These are phyloP conservation scores for Solea solea DNA, from an alignment of 2,113 vertebrate genomes.

Conservation along the genomic window DNA sequence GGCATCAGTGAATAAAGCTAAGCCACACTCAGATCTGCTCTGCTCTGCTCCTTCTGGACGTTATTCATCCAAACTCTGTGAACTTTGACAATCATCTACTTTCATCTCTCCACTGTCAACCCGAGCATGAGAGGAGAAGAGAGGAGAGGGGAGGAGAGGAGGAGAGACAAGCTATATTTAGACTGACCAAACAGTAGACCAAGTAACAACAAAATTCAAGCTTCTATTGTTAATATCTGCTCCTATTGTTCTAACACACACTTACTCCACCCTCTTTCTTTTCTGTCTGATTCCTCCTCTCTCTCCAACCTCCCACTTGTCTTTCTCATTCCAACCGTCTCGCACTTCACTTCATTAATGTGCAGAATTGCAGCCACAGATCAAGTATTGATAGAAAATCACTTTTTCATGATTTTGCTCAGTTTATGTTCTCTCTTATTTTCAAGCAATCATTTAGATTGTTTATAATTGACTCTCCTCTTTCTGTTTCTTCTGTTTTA, in stretches of 20 bases:
- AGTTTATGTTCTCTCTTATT: neutral
- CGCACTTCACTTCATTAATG: no score
- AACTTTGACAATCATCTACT: conserved; percentile 68
- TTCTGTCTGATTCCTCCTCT: neutral
- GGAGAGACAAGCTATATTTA: conserved; percentile 70
- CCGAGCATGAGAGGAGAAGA: conserved; percentile 36
- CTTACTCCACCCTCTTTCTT: conserved; percentile 3
- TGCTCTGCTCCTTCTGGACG: conserved; percentile 59
- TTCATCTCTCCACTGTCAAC: conserved; percentile 46
- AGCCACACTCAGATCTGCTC: conserved; percentile 58
- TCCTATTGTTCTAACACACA: conserved; percentile 27
- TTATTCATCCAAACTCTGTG: conserved; percentile 70
- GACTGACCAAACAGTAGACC: conserved; percentile 48
- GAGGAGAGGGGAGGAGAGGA: conserved; percentile 9
- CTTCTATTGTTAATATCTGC: conserved; percentile 42
- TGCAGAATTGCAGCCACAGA: no score
- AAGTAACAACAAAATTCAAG: conserved; percentile 38
- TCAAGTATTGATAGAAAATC: neutral
- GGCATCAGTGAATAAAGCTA: conserved; percentile 45
- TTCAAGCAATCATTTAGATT: neutral
- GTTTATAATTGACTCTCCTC: neutral
- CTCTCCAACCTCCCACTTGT: neutral
- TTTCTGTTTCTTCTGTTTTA: neutral
- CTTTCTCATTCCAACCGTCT: neutral
- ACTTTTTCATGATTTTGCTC: neutral